A percentile compares a stretch with the other conserved stretches of the same genome.
phyloP scores from a whole-genome alignment of 1,140 invertebrate species.

The Pygmarrhopalites habei region DNA sequence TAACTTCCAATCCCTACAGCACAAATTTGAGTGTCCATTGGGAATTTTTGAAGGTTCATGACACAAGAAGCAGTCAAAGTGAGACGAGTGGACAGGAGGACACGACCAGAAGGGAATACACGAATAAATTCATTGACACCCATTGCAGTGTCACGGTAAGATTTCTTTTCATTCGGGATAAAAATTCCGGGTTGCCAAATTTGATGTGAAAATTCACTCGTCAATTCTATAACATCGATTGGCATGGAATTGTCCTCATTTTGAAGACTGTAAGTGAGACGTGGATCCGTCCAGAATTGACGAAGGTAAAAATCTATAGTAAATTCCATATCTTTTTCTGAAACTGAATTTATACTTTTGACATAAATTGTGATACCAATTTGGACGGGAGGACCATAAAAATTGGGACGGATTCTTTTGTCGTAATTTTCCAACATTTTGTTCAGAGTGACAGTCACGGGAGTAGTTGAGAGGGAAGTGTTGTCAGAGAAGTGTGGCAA shows the following conservation, averaged over 20 bases:
- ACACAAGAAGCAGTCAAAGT: slow-evolving; percentile 68
- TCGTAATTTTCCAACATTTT: neutral
- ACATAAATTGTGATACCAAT: slow-evolving; percentile 95
- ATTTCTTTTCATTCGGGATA: slow-evolving; percentile 97
- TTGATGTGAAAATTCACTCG: neutral
- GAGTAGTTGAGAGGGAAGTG: no score
- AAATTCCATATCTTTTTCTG: slow-evolving; percentile 87
- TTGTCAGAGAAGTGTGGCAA: no score
- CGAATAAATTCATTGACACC: slow-evolving; percentile 94
- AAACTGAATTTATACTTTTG: slow-evolving; percentile 94
- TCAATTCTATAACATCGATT: neutral
- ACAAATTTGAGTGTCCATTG: slow-evolving; percentile 46
- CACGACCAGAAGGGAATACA: slow-evolving; percentile 86
- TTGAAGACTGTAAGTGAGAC: slow-evolving; percentile 49
- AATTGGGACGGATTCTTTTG: slow-evolving; percentile 40
- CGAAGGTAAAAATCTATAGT: slow-evolving; percentile 98
- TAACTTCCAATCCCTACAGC: neutral
- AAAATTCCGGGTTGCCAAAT: slow-evolving; percentile 47
- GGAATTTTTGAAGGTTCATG: slow-evolving; percentile 54
- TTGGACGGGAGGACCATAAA: slow-evolving; percentile 87
- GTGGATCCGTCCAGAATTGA: slow-evolving; percentile 90
- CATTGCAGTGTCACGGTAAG: slow-evolving; percentile 94
- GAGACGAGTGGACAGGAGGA: slow-evolving; percentile 84
- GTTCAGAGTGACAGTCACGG: no score
- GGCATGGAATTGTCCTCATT: neutral